Base-by-base conservation (phyloP, 2,113 vertebrate species). In the Chionomys nivalis region DNA sequence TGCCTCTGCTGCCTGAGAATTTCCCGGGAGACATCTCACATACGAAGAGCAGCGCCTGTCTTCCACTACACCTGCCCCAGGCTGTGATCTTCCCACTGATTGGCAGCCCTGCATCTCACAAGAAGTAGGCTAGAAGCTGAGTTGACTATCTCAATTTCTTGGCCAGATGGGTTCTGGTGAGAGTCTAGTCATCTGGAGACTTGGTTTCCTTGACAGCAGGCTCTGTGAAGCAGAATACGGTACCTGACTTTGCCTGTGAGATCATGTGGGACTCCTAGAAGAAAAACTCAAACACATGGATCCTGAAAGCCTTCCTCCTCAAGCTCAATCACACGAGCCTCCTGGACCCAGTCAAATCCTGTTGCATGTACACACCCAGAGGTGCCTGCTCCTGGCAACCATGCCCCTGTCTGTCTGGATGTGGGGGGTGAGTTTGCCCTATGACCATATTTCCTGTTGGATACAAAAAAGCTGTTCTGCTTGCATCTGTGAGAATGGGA, bases 351-450 rank as follows among this genome's bases (percentile, higher is more conserved):
- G 58, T 13, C 42, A 36, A 7, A 33, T 12, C 24, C 49, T 49
- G 17, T 1, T 16, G 33, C 1, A 1, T 1, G 21, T 36, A n/a
- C 21, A 3, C 55, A 61, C 8, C 14, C 39, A 28, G 36, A 1
- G 1, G 5, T 0, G 55, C 55, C 28, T 14, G 16, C 26, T 23
- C 73, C 24, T 0, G 4, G 16, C 1, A 5, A 10, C 24, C 7
- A 42, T 55, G 52, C 1, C 8, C 36, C 36, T 19, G 77, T 26
- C 66, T 0, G 3, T 16, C 63, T 2, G 66, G 26, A 13, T 4
- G 4, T 3, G 17, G 19, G 33, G 49, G 61, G 33, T 17, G n/a
- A 52, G 10, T 44, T 2, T 58, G 44, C 31, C 47, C 28, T 3
- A 36, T 21, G n/a, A 19, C 47, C 63, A 66, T 10, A 5, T 52